Evolutionary conservation across 2,888 invertebrate genomes (phyloP).

Genomic region (Phania funesta): DNA sequence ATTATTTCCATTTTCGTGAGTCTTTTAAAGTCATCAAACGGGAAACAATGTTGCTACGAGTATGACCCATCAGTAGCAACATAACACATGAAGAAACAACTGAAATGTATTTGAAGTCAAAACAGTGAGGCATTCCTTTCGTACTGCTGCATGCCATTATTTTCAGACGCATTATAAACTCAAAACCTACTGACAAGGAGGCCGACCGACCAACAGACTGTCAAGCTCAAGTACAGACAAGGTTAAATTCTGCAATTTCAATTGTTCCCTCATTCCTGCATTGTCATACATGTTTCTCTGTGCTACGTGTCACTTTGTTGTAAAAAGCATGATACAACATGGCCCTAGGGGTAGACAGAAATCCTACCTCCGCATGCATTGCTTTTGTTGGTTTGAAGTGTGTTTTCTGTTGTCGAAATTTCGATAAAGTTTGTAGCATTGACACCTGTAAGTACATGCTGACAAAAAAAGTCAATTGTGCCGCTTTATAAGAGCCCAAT

Average conservation of each 20-base stretch:
- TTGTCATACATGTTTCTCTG: constrained; percentile 14
- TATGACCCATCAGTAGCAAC: constrained; percentile 9
- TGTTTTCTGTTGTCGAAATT: constrained; percentile 56
- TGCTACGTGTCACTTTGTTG: constrained; percentile 47
- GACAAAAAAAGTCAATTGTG: constrained; percentile 38
- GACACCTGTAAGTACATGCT: constrained; percentile 63
- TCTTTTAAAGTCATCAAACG: constrained; percentile 43
- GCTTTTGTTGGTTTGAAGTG: constrained; percentile 37
- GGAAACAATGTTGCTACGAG: constrained; percentile 30
- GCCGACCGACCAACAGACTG: constrained; percentile 6
- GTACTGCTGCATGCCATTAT: constrained; percentile 31
- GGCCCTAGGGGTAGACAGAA: constrained; percentile 38
- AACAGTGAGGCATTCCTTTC: constrained; percentile 18
- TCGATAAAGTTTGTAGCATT: constrained; percentile 53
- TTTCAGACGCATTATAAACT: constrained; percentile 9
- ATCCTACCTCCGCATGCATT: constrained; percentile 13
- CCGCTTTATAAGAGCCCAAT: constrained; percentile 13
- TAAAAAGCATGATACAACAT: constrained; percentile 47
- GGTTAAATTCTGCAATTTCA: constrained; percentile 49
- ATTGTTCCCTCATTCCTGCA: constrained; percentile 32
- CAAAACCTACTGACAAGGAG: constrained; percentile 13
- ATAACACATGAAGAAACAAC: constrained; percentile 1
- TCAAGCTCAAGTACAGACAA: constrained; percentile 4
- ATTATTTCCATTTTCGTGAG: constrained; percentile 46
- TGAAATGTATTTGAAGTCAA: constrained; percentile 30